A percentile compares a stretch with the other conserved stretches of the same genome.
These are phyloP conservation scores for Lepidocolaptes lacrymiger DNA, from an alignment of 2,797 vertebrate genomes.

Conservation along the genomic window DNA sequence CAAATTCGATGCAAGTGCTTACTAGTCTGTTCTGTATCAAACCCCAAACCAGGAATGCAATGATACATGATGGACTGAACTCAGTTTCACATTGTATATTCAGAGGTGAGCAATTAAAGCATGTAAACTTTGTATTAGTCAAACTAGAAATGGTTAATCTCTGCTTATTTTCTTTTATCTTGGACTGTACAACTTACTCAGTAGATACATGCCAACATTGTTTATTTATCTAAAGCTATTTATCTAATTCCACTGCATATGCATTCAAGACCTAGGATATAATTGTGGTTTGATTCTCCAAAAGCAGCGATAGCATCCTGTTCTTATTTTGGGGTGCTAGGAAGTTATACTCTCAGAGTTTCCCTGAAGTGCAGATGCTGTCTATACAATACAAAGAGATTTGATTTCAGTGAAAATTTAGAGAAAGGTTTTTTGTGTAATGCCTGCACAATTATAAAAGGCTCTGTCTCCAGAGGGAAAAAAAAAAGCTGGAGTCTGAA, in stretches of 20 bases:
- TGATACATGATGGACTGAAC: not conserved
- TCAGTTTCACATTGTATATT: not conserved
- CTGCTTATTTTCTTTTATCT: not conserved
- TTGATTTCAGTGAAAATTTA: not conserved
- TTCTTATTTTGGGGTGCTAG: not conserved
- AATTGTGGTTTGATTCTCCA: not conserved
- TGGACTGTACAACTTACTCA: not conserved
- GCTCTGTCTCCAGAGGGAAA: not conserved
- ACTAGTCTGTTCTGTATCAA: not conserved
- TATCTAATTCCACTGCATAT: not conserved
- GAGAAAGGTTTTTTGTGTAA: slow-evolving; percentile 13
- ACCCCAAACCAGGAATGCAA: not conserved
- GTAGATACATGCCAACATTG: accelerated
- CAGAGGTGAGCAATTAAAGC: not conserved
- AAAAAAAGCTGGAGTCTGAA: not conserved
- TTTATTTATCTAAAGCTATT: not conserved
- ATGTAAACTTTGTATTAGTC: not conserved
- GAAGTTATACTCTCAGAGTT: not conserved
- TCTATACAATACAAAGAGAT: not conserved
- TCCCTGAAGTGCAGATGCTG: not conserved
- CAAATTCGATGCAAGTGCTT: not conserved
- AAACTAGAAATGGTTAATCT: not conserved
- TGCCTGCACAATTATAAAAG: not conserved
- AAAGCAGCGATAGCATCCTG: not conserved
- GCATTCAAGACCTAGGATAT: not conserved